Conservation (phyloP, 2,888 invertebrate species). For the Busseola fusca region DNA sequence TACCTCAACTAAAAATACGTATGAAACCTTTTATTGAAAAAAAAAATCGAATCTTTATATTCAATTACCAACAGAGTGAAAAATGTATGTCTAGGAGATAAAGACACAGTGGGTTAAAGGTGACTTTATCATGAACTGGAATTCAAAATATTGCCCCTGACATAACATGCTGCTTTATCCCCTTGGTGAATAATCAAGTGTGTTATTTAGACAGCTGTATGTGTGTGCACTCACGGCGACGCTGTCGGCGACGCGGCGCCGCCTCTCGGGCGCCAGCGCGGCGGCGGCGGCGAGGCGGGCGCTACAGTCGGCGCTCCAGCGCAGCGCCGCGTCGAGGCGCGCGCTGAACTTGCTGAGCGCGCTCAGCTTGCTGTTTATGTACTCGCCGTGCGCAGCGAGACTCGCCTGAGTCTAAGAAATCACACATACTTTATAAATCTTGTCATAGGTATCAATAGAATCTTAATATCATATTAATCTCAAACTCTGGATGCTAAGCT, state of each 20-base stretch:
- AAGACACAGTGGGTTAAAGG: not conserved
- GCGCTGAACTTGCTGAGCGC: conserved; percentile 88
- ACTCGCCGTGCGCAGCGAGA: conserved; percentile 87
- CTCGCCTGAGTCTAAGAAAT: conserved; percentile 78
- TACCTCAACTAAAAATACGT: not conserved
- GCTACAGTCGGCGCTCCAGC: conserved; percentile 52
- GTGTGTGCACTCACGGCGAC: conserved; percentile 52
- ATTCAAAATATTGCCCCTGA: not conserved
- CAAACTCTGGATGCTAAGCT: too few relatives aligned
- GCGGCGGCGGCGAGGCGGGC: conserved; percentile 43
- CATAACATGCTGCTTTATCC: not conserved
- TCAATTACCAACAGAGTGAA: not conserved
- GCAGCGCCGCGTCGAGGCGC: conserved; percentile 85
- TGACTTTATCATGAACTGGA: not conserved
- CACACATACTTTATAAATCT: not conserved
- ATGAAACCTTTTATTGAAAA: not conserved
- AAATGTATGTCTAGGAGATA: not conserved
- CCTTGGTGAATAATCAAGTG: not conserved
- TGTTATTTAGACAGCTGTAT: too few relatives aligned
- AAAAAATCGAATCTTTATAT: too few relatives aligned
- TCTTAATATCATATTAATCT: not conserved
- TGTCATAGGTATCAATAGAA: not conserved
- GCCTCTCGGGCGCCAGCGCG: conserved; percentile 9
- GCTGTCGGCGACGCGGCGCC: not conserved
- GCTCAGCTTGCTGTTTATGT: conserved; percentile 88